Base-by-base conservation (phyloP, 1,140 invertebrate genomes). In the Temnothorax longispinosus region DNA sequence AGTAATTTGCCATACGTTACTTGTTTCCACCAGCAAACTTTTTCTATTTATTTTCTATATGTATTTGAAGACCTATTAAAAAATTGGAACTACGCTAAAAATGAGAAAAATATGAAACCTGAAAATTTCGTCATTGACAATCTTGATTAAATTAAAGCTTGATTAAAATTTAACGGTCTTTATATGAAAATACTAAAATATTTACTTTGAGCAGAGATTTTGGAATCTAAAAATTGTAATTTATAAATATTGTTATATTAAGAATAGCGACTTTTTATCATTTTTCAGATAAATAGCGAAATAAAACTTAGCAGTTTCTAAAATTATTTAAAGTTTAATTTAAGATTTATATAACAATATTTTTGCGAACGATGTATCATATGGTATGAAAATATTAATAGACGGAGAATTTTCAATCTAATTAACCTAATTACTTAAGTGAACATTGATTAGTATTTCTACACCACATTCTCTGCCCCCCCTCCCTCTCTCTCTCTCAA, bases 341-440 rank as follows among this genome's bases (percentile, higher is more conserved):
- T 56, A 18, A 50, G 21, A 50, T 18, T 32, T 3, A 15, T 18
- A n/a, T 8, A 71, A 69, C 8, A 67, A 69, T 15, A 47, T 11
- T 60, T 41, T 76, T 0, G 8, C 15, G 2, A 44, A 38, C n/a
- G 2, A 8, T 32, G 38, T n/a, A 32, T 58, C 15, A 27, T 0
- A 11, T 47, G n/a, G 11, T 13, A 5, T 13, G 18, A 10, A 32
- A 64, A 50, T 50, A 50, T 65, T n/a, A 65, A 78, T 35, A 21
- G 11, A 1, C 74, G 13, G 64, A 32, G 7, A 65, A 35, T 78
- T 47, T 41, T 76, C 2, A 15, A 13, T 10, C 5, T 50, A 64
- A 78, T 35, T 77, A 47, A 65, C 18, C 18, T 50, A 65, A 65
- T 78, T 65, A 50, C 13, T 78, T 50, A 50, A 65, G 44, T 47